A percentile compares a stretch with the other conserved stretches of the same genome.
Conservation (phyloP, 30 jellyfish, hydroid and myxozoan genomes). For the Hydra vulgaris region DNA sequence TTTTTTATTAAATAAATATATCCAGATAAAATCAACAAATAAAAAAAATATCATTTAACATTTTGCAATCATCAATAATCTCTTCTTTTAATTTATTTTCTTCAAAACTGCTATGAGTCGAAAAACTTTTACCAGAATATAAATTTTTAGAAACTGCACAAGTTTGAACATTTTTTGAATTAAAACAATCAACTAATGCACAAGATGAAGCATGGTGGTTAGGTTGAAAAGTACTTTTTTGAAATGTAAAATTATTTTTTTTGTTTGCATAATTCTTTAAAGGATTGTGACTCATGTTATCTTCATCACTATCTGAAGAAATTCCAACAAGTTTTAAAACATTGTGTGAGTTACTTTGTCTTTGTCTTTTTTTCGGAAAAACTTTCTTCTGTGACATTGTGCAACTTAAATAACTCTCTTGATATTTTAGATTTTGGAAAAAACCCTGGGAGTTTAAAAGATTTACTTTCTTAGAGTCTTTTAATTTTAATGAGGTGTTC, state of each 20-base stretch:
- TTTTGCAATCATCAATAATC: not conserved
- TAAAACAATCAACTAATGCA: not conserved
- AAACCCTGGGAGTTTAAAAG: no score
- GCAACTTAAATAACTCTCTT: not conserved
- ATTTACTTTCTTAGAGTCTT: no score
- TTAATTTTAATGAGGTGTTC: no score
- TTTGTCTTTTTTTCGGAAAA: not conserved
- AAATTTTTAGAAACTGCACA: not conserved
- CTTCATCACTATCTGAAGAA: not conserved
- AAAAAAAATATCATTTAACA: not conserved
- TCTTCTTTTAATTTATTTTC: not conserved
- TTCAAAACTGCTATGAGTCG: no score
- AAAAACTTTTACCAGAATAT: no score
- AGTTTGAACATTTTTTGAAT: not conserved
- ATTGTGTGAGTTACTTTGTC: not conserved
- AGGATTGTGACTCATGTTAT: no score
- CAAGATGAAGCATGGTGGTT: not conserved
- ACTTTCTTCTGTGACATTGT: not conserved
- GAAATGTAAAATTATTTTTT: not conserved
- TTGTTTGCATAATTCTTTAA: not conserved
- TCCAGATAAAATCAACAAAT: not conserved
- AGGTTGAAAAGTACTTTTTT: not conserved
- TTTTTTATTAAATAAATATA: no score
- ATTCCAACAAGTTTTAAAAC: not conserved
- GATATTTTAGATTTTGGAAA: no score